A percentile compares a stretch with the other conserved stretches of the same genome.
phyloP scores from a whole-genome alignment of 2,888 invertebrate species.

The Sabatieria punctata region DNA sequence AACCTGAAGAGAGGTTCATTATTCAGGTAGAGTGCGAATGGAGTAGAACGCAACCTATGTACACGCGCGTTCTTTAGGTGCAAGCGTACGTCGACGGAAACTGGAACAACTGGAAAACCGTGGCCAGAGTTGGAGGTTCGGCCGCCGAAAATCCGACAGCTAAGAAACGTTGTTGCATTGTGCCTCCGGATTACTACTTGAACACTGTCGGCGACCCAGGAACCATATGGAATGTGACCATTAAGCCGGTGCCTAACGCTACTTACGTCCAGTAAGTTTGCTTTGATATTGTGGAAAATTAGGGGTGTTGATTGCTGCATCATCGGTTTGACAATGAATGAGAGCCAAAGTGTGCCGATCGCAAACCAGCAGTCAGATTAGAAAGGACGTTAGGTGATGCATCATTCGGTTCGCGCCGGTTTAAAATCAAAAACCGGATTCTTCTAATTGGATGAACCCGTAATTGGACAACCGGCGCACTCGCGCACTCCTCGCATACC shows the following conservation, averaged over 20 bases:
- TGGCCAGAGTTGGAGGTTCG: constrained; percentile 20
- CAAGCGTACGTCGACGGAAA: constrained; percentile 23
- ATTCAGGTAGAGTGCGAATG: constrained; percentile 20
- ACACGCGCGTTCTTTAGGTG: constrained; percentile 15
- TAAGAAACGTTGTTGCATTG: constrained; percentile 26
- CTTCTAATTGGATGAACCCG: no score
- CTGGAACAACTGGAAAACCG: constrained; percentile 30
- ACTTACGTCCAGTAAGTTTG: constrained; percentile 22
- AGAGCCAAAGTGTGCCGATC: no score
- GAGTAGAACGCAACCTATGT: background rate
- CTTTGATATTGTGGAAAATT: no score
- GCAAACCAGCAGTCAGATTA: no score
- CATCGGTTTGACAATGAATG: no score
- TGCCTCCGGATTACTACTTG: constrained; percentile 29
- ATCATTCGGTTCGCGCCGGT: no score
- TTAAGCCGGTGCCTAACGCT: constrained; percentile 27
- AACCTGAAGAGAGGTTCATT: constrained; percentile 21
- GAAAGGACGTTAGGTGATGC: no score
- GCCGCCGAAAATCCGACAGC: constrained; percentile 20
- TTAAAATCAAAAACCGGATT: no score
- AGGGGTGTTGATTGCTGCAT: no score
- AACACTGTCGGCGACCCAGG: constrained; percentile 24
- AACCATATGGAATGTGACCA: constrained; percentile 23
- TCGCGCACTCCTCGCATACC: no score
- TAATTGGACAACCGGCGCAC: no score